A percentile compares a stretch with the other conserved stretches of the same genome.
phyloP scores from a whole-genome alignment of 30 jellyfish, hydroid and myxozoan genomes.

The Pseudorhiza aurosa region DNA sequence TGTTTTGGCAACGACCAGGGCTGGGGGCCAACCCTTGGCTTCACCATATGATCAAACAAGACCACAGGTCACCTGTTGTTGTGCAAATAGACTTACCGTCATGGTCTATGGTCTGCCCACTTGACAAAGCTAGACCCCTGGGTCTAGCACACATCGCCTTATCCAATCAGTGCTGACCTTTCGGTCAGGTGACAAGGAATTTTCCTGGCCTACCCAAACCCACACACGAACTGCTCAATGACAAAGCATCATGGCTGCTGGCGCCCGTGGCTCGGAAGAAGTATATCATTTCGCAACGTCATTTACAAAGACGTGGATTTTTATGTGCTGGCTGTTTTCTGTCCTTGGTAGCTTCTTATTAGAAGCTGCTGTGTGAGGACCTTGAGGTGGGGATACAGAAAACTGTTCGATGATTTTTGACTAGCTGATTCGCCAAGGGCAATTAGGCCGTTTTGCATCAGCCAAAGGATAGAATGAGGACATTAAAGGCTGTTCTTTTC shows the following conservation, averaged over 20 bases:
- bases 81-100: neutral
- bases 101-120: constrained; percentile 19
- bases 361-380: neutral
- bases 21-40: no score
- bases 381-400: neutral
- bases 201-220: neutral
- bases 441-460: neutral
- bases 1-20: no score
- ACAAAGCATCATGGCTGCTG: constrained; percentile 32
- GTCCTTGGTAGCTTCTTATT: neutral
- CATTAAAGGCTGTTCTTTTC: neutral
- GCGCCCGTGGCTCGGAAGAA: no score
- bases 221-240: constrained; percentile 30
- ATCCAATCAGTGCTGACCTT: constrained; percentile 33
- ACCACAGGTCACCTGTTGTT: no score
- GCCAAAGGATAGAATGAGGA: constrained; percentile 2
- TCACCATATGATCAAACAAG: no score
- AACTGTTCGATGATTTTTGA: no score
- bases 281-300: no score
- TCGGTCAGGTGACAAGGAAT: constrained; percentile 18
- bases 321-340: neutral
- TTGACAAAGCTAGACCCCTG: constrained; percentile 22
- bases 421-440: neutral
- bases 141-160: neutral
- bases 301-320: neutral